Evolutionary conservation across 2,797 vertebrate species (phyloP).

Genomic region (Acropternis orthonyx): DNA sequence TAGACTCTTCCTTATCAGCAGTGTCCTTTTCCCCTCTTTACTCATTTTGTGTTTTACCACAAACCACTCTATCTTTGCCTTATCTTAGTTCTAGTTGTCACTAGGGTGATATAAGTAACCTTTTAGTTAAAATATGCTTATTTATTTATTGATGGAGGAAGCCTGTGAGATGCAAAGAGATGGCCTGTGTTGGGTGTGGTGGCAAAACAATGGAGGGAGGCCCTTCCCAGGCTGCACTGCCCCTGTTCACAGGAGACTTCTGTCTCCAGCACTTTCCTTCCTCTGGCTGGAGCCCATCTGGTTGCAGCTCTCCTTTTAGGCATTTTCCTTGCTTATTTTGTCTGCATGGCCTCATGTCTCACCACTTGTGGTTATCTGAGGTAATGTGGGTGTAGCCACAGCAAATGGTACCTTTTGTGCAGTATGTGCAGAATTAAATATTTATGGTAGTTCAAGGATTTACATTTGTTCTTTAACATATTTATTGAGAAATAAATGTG

Average conservation of each 20-base stretch:
- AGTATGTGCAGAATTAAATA: not conserved
- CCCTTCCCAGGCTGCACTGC: not conserved
- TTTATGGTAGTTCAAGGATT: not conserved
- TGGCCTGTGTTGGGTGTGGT: not conserved
- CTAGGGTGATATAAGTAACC: not conserved
- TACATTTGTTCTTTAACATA: slow-evolving; percentile 6
- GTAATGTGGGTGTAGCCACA: not conserved
- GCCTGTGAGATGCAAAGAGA: not conserved
- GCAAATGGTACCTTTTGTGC: slow-evolving; percentile 3
- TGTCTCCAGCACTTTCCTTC: slow-evolving; percentile 31
- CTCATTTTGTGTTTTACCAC: not conserved
- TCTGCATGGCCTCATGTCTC: not conserved
- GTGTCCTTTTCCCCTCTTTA: not conserved
- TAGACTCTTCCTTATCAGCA: slow-evolving; percentile 10
- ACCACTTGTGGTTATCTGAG: not conserved
- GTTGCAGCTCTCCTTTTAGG: not conserved
- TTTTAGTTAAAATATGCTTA: not conserved
- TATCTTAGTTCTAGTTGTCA: not conserved
- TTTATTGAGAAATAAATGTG: slow-evolving; percentile 11
- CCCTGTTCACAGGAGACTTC: not conserved
- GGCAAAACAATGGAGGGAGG: not conserved
- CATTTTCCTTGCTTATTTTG: not conserved
- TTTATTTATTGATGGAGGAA: slow-evolving; percentile 25
- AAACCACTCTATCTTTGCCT: not conserved
- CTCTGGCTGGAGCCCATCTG: not conserved